Conservation (phyloP, 2,113 vertebrate genomes). For the Albula goreensis region DNA sequence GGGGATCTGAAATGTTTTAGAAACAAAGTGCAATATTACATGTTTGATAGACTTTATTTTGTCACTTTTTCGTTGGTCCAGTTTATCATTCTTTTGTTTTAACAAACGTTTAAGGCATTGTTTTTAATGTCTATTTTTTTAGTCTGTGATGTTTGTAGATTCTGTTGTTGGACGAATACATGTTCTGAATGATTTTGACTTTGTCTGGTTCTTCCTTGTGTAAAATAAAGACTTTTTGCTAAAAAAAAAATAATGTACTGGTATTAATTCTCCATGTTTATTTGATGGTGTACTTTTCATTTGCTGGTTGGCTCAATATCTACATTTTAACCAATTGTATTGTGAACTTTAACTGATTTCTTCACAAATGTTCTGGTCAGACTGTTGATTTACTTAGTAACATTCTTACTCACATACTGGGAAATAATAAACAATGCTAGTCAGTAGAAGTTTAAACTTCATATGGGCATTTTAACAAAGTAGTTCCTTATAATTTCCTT, state of each 20-base stretch:
- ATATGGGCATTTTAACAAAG: too few relatives aligned
- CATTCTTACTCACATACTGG: too few relatives aligned
- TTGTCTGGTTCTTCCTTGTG: slow-evolving; percentile 93
- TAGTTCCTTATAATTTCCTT: too few relatives aligned
- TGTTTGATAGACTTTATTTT: slow-evolving; percentile 86
- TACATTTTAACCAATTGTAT: too few relatives aligned
- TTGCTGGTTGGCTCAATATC: too few relatives aligned
- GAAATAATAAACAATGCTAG: too few relatives aligned
- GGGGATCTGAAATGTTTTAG: slow-evolving; percentile 87
- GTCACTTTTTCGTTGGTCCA: slow-evolving; percentile 84
- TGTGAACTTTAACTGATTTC: too few relatives aligned
- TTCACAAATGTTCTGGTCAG: too few relatives aligned
- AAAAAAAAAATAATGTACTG: slow-evolving; percentile 5
- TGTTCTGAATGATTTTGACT: slow-evolving; percentile 89
- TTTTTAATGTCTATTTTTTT: slow-evolving; percentile 50
- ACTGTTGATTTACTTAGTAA: too few relatives aligned
- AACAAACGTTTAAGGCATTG: slow-evolving; percentile 13
- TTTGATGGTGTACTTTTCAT: background rate
- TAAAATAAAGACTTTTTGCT: slow-evolving; percentile 78
- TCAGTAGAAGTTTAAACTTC: too few relatives aligned
- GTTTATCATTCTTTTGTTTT: slow-evolving; percentile 53
- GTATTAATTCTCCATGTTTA: background rate
- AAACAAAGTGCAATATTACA: slow-evolving; percentile 98
- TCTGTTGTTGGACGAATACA: slow-evolving; percentile 85
- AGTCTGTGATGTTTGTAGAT: slow-evolving; percentile 88